These are phyloP conservation scores for Stegana nigrithorax DNA, from an alignment of 2,888 invertebrate species.

Conservation along the genomic window DNA sequence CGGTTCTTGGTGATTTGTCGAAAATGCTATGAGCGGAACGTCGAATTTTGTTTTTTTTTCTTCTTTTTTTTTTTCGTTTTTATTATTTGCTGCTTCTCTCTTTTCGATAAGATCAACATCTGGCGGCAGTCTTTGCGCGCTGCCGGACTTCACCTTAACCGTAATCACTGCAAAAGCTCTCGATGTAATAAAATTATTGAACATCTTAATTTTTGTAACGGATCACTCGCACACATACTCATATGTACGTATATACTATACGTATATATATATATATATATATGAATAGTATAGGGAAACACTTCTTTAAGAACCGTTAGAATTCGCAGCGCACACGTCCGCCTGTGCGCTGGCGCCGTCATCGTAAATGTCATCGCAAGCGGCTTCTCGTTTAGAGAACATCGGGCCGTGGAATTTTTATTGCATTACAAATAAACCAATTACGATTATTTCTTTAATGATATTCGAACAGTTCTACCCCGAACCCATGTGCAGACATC, in stretches of 20 bases:
- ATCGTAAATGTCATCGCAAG: too few species aligned
- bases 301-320: too few species aligned
- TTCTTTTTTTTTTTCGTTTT: too few species aligned
- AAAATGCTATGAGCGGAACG: constrained; percentile 14
- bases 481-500: too few species aligned
- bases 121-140: not conserved
- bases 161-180: not conserved
- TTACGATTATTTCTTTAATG: not conserved
- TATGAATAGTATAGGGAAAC: not conserved
- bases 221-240: too few species aligned
- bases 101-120: not conserved
- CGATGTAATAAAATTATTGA: constrained; percentile 16
- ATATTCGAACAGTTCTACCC: not conserved
- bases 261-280: not conserved
- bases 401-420: too few species aligned
- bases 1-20: constrained; percentile 22
- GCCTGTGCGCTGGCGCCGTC: not conserved
- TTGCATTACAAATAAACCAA: not conserved
- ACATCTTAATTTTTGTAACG: constrained; percentile 16
- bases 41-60: too few species aligned
- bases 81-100: too few species aligned
- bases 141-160: too few species aligned
- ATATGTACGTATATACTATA: not conserved
- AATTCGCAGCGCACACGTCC: too few species aligned
- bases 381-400: too few species aligned